These are phyloP conservation scores for Lydus trimaculatus DNA, from an alignment of 2,888 invertebrate species.

Conservation along the genomic window DNA sequence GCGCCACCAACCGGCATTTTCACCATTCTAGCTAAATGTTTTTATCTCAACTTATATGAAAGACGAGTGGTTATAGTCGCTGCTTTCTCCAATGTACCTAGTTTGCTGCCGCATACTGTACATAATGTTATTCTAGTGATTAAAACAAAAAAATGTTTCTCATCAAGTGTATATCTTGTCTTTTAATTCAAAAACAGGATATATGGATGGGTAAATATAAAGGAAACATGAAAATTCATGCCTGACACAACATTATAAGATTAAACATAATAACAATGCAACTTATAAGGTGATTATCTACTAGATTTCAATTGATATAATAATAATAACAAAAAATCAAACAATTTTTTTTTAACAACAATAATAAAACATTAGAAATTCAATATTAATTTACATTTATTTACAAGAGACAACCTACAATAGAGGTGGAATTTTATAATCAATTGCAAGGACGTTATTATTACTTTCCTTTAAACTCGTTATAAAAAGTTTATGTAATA, in stretches of 20 bases:
- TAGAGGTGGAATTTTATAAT: constrained; percentile 39
- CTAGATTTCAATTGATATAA: too few species aligned
- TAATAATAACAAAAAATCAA: too few species aligned
- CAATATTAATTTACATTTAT: constrained; percentile 24
- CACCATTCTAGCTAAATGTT: too few species aligned
- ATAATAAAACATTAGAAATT: constrained; percentile 13
- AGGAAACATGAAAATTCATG: constrained; percentile 42
- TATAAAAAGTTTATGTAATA: constrained; percentile 5
- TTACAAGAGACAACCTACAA: constrained; percentile 31
- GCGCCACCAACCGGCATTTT: too few species aligned
- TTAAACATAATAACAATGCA: background rate
- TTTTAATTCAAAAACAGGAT: constrained; percentile 41
- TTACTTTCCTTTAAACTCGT: constrained; percentile 34
- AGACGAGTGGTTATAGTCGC: too few species aligned
- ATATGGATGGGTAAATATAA: constrained; percentile 41
- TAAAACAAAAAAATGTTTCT: too few species aligned
- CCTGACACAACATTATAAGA: constrained; percentile 16
- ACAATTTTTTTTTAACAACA: background rate
- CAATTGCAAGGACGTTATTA: constrained; percentile 36
- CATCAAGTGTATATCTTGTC: background rate
- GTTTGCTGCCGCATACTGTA: too few species aligned
- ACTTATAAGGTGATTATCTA: too few species aligned
- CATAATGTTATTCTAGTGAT: too few species aligned
- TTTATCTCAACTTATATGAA: too few species aligned
- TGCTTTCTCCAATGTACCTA: too few species aligned